A percentile compares a stretch with the other conserved stretches of the same genome.
phyloP scores from a whole-genome alignment of 2,113 vertebrate species.

The Thryonomys swinderianus region DNA sequence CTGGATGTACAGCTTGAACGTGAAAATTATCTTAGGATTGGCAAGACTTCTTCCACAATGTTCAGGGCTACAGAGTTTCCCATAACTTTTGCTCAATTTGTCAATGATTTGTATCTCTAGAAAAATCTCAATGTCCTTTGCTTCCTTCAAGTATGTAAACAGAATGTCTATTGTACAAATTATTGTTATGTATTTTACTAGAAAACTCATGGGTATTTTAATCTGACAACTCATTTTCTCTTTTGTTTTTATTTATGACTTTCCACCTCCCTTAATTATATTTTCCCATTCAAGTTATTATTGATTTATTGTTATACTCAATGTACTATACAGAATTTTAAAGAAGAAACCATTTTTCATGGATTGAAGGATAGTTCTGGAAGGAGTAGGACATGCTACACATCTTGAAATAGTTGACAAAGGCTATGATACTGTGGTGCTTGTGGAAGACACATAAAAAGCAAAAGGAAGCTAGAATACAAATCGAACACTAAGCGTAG shows the following conservation, averaged over 20 bases:
- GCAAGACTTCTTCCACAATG: background rate
- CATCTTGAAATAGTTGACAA: background rate
- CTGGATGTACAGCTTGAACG: background rate
- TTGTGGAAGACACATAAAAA: background rate
- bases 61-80: background rate
- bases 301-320: background rate
- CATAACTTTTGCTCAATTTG: background rate
- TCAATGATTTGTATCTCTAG: background rate
- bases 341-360: background rate
- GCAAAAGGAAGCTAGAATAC: background rate
- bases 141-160: background rate
- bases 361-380: background rate
- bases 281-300: background rate
- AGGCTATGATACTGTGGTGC: accelerated
- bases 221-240: background rate
- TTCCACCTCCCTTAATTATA: background rate
- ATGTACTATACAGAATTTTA: background rate
- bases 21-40: background rate
- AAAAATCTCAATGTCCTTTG: background rate
- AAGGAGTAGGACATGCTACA: background rate
- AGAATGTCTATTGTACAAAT: background rate
- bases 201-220: background rate
- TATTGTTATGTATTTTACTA: background rate
- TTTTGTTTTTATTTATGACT: background rate
- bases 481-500: background rate